These are phyloP conservation scores for Brachyopa scutellaris DNA, from an alignment of 2,888 invertebrate species.

Conservation along the genomic window DNA sequence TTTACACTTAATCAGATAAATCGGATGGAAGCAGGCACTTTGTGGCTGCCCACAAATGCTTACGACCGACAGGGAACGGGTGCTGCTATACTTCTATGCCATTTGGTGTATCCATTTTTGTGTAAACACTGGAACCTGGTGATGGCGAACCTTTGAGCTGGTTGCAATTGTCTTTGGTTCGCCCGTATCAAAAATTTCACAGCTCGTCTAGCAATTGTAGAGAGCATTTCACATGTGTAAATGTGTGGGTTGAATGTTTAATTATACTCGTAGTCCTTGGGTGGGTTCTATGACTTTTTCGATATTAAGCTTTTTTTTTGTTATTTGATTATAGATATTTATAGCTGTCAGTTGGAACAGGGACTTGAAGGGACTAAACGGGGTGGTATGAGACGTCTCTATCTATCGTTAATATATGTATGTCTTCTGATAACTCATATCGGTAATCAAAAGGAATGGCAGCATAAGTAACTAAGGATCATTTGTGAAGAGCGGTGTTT, in stretches of 20 bases:
- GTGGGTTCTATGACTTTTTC: constrained; percentile 2
- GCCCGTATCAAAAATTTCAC: constrained; percentile 72
- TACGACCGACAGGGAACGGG: constrained; percentile 44
- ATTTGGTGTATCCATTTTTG: constrained; percentile 68
- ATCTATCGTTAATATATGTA: too few species aligned
- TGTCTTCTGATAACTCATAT: too few species aligned
- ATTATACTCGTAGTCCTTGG: constrained; percentile 35
- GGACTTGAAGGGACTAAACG: too few species aligned
- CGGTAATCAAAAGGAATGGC: too few species aligned
- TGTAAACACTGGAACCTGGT: constrained; percentile 58
- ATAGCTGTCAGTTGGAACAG: too few species aligned
- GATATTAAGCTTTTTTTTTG: too few species aligned
- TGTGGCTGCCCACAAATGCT: constrained; percentile 74
- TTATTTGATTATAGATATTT: not conserved
- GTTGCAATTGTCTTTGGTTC: constrained; percentile 61
- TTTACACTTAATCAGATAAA: constrained; percentile 75
- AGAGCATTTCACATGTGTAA: constrained; percentile 35
- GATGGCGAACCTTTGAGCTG: constrained; percentile 63
- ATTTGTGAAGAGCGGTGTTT: too few species aligned
- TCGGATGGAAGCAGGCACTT: constrained; percentile 74
- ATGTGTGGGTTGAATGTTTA: constrained; percentile 49
- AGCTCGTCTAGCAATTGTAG: constrained; percentile 71
- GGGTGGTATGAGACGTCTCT: too few species aligned
- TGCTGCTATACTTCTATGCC: constrained; percentile 32
- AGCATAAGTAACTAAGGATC: too few species aligned